Percentiles rank a stretch among this genome's conserved stretches.
These are phyloP conservation scores for Ruditapes philippinarum DNA, from an alignment of 1,140 invertebrate species.

Conservation along the genomic window DNA sequence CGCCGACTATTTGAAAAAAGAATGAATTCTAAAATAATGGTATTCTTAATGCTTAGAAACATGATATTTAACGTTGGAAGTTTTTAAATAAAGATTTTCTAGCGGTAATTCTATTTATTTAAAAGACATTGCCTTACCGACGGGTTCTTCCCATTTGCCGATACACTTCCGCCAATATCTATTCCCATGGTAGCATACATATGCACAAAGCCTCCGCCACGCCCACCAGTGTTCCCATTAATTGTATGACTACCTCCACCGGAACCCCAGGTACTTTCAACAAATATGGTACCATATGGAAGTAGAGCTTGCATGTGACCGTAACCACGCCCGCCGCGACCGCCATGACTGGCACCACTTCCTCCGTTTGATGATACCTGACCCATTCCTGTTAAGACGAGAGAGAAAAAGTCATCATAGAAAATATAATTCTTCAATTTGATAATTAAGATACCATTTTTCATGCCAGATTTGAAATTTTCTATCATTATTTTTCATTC, in stretches of 20 bases:
- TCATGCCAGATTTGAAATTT: no score
- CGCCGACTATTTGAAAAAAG: no score
- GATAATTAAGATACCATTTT: no score
- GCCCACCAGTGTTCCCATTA: conserved; percentile 70
- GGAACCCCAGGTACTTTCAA: conserved; percentile 75
- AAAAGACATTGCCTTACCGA: no score
- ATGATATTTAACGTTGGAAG: no score
- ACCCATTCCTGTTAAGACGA: conserved; percentile 73
- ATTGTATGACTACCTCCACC: conserved; percentile 75
- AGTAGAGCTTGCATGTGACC: conserved; percentile 41
- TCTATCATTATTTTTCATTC: no score
- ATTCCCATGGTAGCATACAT: conserved; percentile 59
- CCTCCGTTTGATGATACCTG: conserved; percentile 50
- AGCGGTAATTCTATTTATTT: no score
- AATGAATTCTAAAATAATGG: no score
- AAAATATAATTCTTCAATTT: no score
- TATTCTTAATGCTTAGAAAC: no score
- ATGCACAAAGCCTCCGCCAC: conserved; percentile 76
- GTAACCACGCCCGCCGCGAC: conserved; percentile 71
- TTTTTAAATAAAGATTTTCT: no score
- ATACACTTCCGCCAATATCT: conserved; percentile 66
- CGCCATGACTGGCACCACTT: conserved; percentile 78
- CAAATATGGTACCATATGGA: conserved; percentile 77
- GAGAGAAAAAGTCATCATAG: no score
- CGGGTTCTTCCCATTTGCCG: conserved; percentile 68